phyloP scores from a whole-genome alignment of 1,140 invertebrate genomes.

The Anastrepha ludens region DNA sequence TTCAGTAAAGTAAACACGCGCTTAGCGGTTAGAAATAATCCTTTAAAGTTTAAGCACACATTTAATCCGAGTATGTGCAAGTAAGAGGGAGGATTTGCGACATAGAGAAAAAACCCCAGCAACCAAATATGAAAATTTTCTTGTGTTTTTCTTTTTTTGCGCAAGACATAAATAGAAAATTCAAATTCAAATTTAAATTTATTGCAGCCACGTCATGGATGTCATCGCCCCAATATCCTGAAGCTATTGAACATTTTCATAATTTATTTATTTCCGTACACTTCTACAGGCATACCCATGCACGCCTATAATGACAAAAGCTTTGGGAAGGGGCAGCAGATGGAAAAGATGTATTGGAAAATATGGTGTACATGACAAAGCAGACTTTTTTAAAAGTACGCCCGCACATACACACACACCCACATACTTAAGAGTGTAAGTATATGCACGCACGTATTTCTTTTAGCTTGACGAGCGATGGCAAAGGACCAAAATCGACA shows the following conservation, averaged over 20 bases:
- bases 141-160: neutral
- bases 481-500: neutral
- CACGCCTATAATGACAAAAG: neutral
- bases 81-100: neutral
- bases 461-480: neutral
- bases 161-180: constrained; percentile 30
- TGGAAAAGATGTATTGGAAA: constrained; percentile 1
- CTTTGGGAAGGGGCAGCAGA: neutral
- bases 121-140: neutral
- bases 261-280: constrained; percentile 27
- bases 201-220: constrained; percentile 30
- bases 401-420: neutral
- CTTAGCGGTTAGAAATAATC: neutral
- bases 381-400: neutral
- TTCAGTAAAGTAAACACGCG: neutral
- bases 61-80: constrained; percentile 6
- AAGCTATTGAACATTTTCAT: constrained; percentile 36
- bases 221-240: constrained; percentile 32
- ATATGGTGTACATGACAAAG: constrained; percentile 27
- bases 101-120: neutral
- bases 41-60: neutral
- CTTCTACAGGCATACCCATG: neutral
- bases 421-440: neutral
- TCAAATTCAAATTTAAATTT: constrained; percentile 51
- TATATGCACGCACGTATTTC: neutral